A percentile compares a stretch with the other conserved stretches of the same genome.
Conservation (phyloP, 2,113 vertebrate genomes). For the Halcyon malimbica region DNA sequence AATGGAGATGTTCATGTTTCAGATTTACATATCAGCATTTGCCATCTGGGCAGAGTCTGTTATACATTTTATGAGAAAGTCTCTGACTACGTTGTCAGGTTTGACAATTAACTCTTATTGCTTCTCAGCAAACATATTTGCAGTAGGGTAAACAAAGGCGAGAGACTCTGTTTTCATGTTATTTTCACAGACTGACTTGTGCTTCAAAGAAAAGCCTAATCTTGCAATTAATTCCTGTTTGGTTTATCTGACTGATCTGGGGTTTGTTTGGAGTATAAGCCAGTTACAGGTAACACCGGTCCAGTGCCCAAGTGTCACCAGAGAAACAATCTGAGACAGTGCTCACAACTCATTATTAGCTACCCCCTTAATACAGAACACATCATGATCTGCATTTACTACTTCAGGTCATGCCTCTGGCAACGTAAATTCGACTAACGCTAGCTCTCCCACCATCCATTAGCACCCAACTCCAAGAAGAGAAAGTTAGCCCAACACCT, state of each 20-base stretch:
- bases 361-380: neutral
- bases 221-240: neutral
- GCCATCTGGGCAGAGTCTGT: conserved; percentile 74
- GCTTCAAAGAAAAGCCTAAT: neutral
- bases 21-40: conserved; percentile 73
- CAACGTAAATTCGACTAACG: neutral
- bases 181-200: neutral
- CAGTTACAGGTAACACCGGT: neutral
- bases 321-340: neutral
- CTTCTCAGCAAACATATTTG: conserved; percentile 66
- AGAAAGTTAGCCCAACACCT: neutral
- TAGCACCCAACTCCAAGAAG: neutral
- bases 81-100: conserved; percentile 58
- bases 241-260: neutral
- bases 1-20: conserved; percentile 73
- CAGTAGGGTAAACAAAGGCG: conserved; percentile 65
- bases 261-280: neutral
- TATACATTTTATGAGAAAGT: conserved; percentile 71
- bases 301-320: neutral
- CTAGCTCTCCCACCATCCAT: neutral
- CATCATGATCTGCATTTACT: neutral
- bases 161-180: neutral
- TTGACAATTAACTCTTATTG: conserved; percentile 70
- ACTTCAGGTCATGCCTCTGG: neutral
- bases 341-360: neutral